Base-by-base conservation (phyloP, 1,140 invertebrate genomes). In the Vanessa atalanta region DNA sequence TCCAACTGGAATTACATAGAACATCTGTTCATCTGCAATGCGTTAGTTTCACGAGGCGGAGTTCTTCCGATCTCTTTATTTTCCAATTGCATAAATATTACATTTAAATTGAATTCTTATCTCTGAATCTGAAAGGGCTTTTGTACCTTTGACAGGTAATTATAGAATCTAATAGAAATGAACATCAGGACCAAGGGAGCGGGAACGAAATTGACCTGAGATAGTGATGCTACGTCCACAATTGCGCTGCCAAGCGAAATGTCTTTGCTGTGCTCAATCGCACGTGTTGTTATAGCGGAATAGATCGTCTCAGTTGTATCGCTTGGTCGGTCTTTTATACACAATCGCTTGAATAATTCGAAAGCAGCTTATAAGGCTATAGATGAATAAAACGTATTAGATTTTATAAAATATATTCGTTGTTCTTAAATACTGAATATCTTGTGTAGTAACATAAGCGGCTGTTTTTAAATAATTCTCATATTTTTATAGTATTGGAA, bases 61-160 rank as follows among this genome's bases (percentile, higher is more conserved):
- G 13, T 16, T n/a, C 12, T n/a, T n/a, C 11, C 13, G 13, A 23
- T 23, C 20, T 57, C 6, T 20, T 57, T 57, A 57, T 23, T 23
- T 23, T 20, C 53, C 53, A 23, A 57, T 57, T 57, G 12, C 53
- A 55, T 23, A 16, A 20, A 9, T 51, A 51, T 51, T 51, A 51
- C 50, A 6, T 51, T 51, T 20, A 53, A 53, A 53, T 53, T 53
- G 50, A 53, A 53, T 53, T 53, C 15, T 53, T 53, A 53, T 53
- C 50, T 53, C n/a, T 9, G 2, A 50, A 50, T 50, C 37, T 43
- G 37, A 43, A 43, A 43, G 9, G 48, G 48, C 15, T 53, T 53
- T 53, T 53, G n/a, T 53, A 53, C 3, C n/a, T 53, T n/a, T 53
- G 37, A 43, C 50, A 15, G n/a, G 15, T n/a, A n/a, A 53, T 53